Evolutionary conservation across 2,113 vertebrate genomes (phyloP), one percentile per base, ranked within the genome.

Genomic region (Chamaea fasciata): DNA sequence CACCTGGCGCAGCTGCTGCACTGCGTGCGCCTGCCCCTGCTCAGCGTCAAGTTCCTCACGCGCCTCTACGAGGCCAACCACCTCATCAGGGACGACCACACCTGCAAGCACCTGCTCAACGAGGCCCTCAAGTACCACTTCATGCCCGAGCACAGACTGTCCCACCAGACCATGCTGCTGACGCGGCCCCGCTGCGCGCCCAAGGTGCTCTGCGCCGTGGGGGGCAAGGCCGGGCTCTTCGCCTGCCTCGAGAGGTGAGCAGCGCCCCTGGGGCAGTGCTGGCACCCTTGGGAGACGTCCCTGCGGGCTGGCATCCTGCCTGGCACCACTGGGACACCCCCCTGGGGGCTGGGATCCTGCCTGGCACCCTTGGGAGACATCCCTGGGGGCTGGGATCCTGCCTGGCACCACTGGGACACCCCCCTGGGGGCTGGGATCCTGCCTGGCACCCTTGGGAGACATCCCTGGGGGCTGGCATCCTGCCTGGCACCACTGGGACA

Each of bases 111-210:
- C 89, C 98, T 99, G 83, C 98, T 99, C 64, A 99, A 99, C 13
- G 99, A 99, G 98, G 99, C 99, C 49, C 99, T 99, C 7, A 99
- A 99, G 90, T 99, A 99, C 97, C 99, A 99, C 96, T 99, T 99
- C 94, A 99, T 99, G 99, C 99, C 99, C 42, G 99, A 99, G 83
- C 99, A 99, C 96, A 98, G 99, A 94, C 99, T 99, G 5, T 99
- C 99, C 56, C 99, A 99, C 96, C 99, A 99, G 98, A 99, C 97
- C 49, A 96, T 99, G 97, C 95, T 99, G 95, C 98, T 98, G 83
- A 99, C 99, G 1, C 97, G 99, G 46, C 99, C 99, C 30, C 98
- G 99, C 87, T 99, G 99, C 77, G 99, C 99, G 39, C 99, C 99
- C 3, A 99, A 99, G 95, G 99, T 99, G 22, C 98, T 99, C 35